phyloP scores from a whole-genome alignment of 2,888 invertebrate species.

The Scrobipalpa costella region DNA sequence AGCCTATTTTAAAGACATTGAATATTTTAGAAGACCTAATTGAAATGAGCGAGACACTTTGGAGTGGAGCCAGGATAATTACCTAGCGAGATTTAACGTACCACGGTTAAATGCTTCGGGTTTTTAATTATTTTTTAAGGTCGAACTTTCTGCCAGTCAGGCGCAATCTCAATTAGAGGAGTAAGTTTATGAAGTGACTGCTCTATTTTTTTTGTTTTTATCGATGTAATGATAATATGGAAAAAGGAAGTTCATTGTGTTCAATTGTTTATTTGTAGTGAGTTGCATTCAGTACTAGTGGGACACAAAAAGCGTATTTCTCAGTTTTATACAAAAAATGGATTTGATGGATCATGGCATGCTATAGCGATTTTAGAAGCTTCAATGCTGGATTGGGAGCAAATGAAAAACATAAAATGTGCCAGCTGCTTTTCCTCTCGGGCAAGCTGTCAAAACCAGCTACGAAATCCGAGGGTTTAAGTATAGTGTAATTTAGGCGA shows the following conservation, averaged over 20 bases:
- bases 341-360: no score
- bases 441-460: no score
- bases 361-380: no score
- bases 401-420: no score
- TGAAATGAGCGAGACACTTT: constrained; percentile 80
- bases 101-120: constrained; percentile 67
- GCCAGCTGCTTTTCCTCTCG: no score
- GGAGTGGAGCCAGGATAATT: constrained; percentile 81
- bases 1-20: constrained; percentile 81
- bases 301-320: neutral
- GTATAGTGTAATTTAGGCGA: no score
- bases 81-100: constrained; percentile 79
- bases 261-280: no score
- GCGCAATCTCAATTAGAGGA: constrained; percentile 40
- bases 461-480: no score
- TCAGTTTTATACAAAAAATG: no score
- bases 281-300: no score
- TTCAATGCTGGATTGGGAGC: no score
- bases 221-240: neutral
- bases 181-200: constrained; percentile 35
- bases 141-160: constrained; percentile 40
- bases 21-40: constrained; percentile 80
- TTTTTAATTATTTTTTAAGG: constrained; percentile 56
- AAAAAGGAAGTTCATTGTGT: neutral
- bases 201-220: neutral